Base-by-base conservation (phyloP, 2,888 invertebrate species). In the Dryobota labecula region DNA sequence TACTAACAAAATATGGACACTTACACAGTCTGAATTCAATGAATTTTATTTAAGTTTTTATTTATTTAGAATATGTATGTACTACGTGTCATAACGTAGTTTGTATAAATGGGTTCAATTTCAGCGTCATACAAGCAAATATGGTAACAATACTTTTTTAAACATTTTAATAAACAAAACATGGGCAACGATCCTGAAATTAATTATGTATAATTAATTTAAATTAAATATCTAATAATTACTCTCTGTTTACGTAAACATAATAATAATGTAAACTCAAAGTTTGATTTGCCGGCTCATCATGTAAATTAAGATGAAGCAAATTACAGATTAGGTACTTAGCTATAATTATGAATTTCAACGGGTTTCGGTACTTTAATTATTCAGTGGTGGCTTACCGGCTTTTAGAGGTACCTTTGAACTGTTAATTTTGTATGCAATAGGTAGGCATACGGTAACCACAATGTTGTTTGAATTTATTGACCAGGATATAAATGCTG, bases 291-390 rank as follows among this genome's bases (percentile, higher is more conserved):
- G 18, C 24, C n/a, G 65, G 49, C 62, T 67, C 51, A 62, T 84
- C 58, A 73, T 76, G 38, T 63, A 70, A 66, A 81, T 77, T 73
- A 73, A 61, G 68, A 69, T 53, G 62, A 80, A 73, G 38, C 27
- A 58, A 77, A 83, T 81, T 73, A 83, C 41, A 81, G 73, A 70
- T 76, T 69, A 73, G 41, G 36, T 54, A 30, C 45, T 66, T 38
- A 30, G 51, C 53, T 63, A 45, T 69, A 81, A 81, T 69, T 73
- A 76, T 45, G 43, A 67, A 82, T 74, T 67, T 61, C 74, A 74
- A 67, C 54, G 49, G 70, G 75, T 75, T 71, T 73, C 3, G 70
- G 60, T 61, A 72, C 69, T 85, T 71, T 65, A 74, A 80, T 71
- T 68, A 85, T 83, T 36, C 41, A 74, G 24, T 57, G 36, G 54